Evolutionary conservation across 2,888 invertebrate species (phyloP).

Genomic region (Drosophila nr. perissopoda): DNA sequence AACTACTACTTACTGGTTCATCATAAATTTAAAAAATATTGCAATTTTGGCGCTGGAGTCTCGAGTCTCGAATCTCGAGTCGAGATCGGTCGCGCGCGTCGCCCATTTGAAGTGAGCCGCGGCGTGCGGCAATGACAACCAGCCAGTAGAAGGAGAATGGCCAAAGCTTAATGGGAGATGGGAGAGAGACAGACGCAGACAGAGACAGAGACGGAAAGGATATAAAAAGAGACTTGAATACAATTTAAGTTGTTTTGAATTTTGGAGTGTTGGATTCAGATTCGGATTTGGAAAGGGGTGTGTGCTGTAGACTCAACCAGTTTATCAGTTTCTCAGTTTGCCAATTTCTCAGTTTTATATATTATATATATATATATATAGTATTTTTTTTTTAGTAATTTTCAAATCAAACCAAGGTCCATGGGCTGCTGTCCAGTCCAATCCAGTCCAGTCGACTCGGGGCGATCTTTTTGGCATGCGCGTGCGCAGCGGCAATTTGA

Average conservation of each 20-base stretch:
- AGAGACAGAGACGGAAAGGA: neutral
- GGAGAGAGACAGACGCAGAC: neutral
- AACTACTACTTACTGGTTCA: constrained; percentile 49
- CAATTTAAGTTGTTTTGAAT: constrained; percentile 34
- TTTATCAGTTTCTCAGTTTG: constrained; percentile 28
- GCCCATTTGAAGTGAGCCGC: constrained; percentile 75
- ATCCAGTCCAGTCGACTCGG: constrained; percentile 39
- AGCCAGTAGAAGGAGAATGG: constrained; percentile 40
- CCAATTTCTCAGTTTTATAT: constrained; percentile 16
- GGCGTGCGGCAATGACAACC: constrained; percentile 71
- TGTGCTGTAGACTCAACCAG: constrained; percentile 53
- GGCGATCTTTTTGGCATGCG: constrained; percentile 67
- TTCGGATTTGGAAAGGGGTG: constrained; percentile 41
- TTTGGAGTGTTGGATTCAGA: constrained; percentile 36
- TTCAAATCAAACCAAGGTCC: constrained; percentile 77
- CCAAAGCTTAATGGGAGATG: constrained; percentile 44
- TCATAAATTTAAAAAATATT: constrained; percentile 78
- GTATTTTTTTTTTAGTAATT: constrained; percentile 62
- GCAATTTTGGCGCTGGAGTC: constrained; percentile 69
- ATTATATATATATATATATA: constrained; percentile 18
- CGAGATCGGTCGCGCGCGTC: constrained; percentile 41
- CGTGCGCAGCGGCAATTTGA: constrained; percentile 81
- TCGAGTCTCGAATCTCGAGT: constrained; percentile 15
- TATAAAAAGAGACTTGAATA: constrained; percentile 4
- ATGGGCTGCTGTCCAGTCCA: constrained; percentile 4